phyloP scores from a whole-genome alignment of 2,797 vertebrate genomes.

The Prionace glauca region DNA sequence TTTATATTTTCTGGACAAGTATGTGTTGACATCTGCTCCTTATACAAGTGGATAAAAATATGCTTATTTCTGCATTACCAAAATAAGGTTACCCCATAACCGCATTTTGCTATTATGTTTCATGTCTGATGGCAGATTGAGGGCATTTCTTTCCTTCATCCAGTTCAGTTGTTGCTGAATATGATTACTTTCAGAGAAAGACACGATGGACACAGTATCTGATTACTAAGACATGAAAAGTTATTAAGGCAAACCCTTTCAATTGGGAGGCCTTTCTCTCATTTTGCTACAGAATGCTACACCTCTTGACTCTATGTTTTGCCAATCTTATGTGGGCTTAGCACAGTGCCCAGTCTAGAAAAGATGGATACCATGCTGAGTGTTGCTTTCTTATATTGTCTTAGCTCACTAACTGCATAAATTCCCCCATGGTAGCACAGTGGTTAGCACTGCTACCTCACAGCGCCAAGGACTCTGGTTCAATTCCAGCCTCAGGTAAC shows the following conservation, averaged over 20 bases:
- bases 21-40: slow-evolving; percentile 31
- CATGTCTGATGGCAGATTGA: neutral
- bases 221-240: slow-evolving; percentile 1
- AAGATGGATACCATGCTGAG: neutral
- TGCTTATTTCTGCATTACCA: slow-evolving; percentile 26
- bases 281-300: neutral
- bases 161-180: neutral
- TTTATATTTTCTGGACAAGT: slow-evolving; percentile 34
- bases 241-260: neutral
- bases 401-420: neutral
- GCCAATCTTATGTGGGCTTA: neutral
- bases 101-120: neutral
- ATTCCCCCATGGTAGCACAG: neutral
- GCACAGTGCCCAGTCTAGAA: neutral
- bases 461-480: too few relatives aligned
- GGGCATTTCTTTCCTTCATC: slow-evolving; percentile 4
- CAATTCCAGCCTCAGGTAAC: too few relatives aligned
- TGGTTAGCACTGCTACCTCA: too few relatives aligned
- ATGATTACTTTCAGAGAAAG: neutral
- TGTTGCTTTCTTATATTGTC: neutral
- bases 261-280: neutral
- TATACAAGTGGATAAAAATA: slow-evolving; percentile 24
- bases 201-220: neutral
- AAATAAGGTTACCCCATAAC: slow-evolving; percentile 29
- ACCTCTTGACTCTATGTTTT: neutral